Evolutionary conservation across 1,140 invertebrate genomes (phyloP).

Genomic region (Archegozetes longisetosus): DNA sequence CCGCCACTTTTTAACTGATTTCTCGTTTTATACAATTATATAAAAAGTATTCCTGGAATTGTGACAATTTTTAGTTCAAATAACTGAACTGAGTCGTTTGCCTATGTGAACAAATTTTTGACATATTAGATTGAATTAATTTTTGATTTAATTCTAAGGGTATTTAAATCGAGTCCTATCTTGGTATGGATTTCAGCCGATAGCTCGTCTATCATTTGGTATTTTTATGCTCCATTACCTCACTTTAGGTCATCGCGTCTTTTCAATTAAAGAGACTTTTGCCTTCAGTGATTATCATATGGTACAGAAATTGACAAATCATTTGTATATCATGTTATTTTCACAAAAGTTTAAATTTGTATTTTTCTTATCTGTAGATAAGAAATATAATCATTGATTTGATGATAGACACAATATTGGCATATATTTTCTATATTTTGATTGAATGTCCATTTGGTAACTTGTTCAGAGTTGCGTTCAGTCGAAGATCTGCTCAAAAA

Average conservation of each 20-base stretch:
- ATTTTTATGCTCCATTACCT: neutral
- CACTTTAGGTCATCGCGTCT: neutral
- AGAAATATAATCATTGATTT: neutral
- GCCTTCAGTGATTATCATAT: neutral
- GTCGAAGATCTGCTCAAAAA: too few species aligned
- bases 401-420: neutral
- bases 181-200: neutral
- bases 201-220: neutral
- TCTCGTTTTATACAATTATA: too few species aligned
- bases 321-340: too few species aligned
- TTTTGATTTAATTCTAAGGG: neutral
- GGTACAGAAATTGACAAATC: neutral
- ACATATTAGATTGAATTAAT: neutral
- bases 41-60: too few species aligned
- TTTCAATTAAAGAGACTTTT: neutral
- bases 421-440: neutral
- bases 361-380: neutral
- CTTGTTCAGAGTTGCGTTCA: too few species aligned
- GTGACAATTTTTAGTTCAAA: neutral
- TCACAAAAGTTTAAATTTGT: too few species aligned
- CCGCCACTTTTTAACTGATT: too few species aligned
- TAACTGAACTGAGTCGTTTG: too few species aligned
- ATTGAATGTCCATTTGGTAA: neutral
- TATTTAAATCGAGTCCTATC: neutral
- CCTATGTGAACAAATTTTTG: neutral